Evolutionary conservation across 2,888 invertebrate genomes (phyloP), one percentile per base, ranked within the genome.

Genomic region (Epinotia bilunana): DNA sequence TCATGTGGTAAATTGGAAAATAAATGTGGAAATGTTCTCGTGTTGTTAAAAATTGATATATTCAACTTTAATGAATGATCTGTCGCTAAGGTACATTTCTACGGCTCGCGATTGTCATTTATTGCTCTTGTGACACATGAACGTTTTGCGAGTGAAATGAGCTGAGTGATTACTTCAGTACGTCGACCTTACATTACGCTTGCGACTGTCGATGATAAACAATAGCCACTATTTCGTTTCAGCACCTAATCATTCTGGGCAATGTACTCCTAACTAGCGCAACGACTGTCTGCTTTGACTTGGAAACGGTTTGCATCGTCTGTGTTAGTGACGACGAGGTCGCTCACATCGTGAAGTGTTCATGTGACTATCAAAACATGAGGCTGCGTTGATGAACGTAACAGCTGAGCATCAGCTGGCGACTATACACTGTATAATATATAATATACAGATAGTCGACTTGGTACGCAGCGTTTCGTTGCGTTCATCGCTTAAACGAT

Each of bases 401-500:
- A 89, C 91, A 91, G 91, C 90, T 90, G 90, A 89, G 84, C 78
- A 82, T 88, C 89, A 89, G 89, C 87, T 89, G 87, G 82, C 78
- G 80, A 39, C 39, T 39, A 9, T 39, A 39, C 39, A 39, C 39
- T 39, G 81, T 78, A 80, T 39, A 39, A 2, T 39, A 67, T 78
- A 80, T 39, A 39, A 2, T 39, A 67, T 67, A 65, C 46, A 72
- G 65, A 75, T 72, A 61, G 61, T 55, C 28, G 65, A 33, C 33
- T 65, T 60, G 69, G 61, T 49, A 18, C 16, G 74, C 65, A 65
- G 87, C 85, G 84, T 82, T 82, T 79, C 80, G 83, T 85, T 90
- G 90, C 90, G 88, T 87, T 91, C 90, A 90, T 90, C 90, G 88
- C 87, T 83, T 84, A 87, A 90, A 88, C 87, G 83, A 85, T 84